Evolutionary conservation across 1,140 invertebrate species (phyloP), one percentile per base, ranked within the genome.

Genomic region (Pomacea maculata): DNA sequence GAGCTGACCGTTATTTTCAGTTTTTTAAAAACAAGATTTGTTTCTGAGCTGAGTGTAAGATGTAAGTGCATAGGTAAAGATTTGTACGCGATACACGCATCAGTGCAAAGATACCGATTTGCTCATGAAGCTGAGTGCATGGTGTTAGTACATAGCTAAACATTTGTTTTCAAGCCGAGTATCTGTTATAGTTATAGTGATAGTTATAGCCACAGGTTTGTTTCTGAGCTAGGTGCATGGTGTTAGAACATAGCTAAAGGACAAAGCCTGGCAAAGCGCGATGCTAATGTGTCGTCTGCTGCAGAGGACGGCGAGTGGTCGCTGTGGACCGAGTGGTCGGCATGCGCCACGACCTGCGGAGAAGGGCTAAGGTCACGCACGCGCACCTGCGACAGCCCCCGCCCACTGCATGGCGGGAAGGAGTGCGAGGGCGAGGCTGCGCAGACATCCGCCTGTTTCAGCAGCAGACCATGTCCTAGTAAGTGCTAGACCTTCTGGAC

Each of bases 271-370:
- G n/a, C 34, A 55, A 67, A 19, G 55, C 72, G n/a, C 52, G 25
- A 5, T 80, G 54, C 70, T 52, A 45, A 65, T 55, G 65, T 80
- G 4, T 75, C 55, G 54, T 29, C 75, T 29, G 19, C 79, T 82
- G 34, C 80, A 88, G 87, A 85, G 80, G 84, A 92, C 83, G 91
- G 91, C 6, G 86, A 85, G 8, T 92, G 91, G 91, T 90, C 89
- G 2, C 67, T 88, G 0, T 92, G 92, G 92, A 85, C 86, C 29
- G 80, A 83, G 8, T 92, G 90, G 90, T 88, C 85, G 72, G 76
- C 87, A 2, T 92, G 91, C 81, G 85, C 87, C 19, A 82, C 86
- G 21, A 86, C 89, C 1, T 92, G 91, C 80, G 90, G 88, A 6
- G 68, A 83, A 72, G 91, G 90, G 9, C 64, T 82, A n/a, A 83